Conservation (phyloP, 2,797 vertebrate species). For the Brotogeris chrysoptera region DNA sequence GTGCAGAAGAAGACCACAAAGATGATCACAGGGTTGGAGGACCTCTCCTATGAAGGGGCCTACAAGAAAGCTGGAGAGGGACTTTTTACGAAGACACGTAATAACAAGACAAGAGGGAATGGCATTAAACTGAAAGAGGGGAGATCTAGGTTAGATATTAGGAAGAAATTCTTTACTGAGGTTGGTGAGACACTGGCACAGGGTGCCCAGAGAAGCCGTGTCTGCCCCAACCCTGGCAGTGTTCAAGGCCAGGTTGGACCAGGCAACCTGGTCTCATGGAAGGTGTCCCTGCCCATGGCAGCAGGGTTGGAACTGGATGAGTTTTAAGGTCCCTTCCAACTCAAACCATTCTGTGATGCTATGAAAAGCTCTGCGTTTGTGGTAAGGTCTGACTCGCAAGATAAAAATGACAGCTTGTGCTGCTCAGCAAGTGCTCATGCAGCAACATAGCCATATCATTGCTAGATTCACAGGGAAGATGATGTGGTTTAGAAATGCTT, state of each 20-base stretch:
- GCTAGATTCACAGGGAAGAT: not conserved
- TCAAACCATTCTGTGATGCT: not conserved
- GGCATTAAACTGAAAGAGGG: not conserved
- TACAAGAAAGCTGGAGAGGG: not conserved
- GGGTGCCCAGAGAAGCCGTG: not conserved
- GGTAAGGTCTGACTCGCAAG: not conserved
- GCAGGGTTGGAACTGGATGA: not conserved
- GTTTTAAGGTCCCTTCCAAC: not conserved
- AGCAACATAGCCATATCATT: accelerated
- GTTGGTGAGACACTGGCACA: not conserved
- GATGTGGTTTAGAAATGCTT: conserved; percentile 32
- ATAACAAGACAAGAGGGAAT: not conserved
- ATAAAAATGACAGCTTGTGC: not conserved
- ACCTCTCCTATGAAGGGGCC: not conserved
- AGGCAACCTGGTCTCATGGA: not conserved
- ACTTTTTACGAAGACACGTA: not conserved
- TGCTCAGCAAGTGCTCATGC: not conserved
- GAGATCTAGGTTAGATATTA: not conserved
- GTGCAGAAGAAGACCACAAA: not conserved
- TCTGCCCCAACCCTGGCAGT: not conserved
- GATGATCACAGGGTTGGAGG: not conserved
- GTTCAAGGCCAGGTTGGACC: not conserved
- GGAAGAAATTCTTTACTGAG: not conserved
- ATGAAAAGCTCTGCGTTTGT: not conserved
- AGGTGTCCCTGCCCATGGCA: not conserved